Conservation (phyloP, 2,888 invertebrate species). For the Sycophila texana region DNA sequence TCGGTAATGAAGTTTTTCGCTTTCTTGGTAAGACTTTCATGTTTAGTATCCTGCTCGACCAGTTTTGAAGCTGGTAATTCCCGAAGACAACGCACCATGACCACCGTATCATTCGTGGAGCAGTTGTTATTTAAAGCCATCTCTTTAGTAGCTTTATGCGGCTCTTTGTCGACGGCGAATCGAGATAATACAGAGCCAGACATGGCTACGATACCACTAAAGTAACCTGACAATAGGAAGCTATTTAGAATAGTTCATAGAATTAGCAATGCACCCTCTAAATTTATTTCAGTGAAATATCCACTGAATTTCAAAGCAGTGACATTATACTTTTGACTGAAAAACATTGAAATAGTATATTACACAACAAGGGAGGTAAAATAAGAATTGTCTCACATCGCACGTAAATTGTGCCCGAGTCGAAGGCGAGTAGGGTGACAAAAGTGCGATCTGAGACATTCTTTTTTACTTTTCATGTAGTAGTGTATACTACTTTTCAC, state of each 20-base stretch:
- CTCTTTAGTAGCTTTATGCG: conserved; percentile 79
- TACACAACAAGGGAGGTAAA: too few relatives aligned
- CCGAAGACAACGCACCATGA: conserved; percentile 83
- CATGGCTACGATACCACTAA: conserved; percentile 83
- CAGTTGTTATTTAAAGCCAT: conserved; percentile 82
- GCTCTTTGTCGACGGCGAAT: conserved; percentile 82
- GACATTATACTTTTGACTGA: too few relatives aligned
- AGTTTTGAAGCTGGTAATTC: conserved; percentile 74
- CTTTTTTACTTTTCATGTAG: too few relatives aligned
- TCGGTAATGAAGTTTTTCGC: conserved; percentile 78
- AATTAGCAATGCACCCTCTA: not conserved
- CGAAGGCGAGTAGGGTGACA: too few relatives aligned
- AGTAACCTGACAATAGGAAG: conserved; percentile 68
- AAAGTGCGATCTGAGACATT: too few relatives aligned
- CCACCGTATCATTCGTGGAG: conserved; percentile 78
- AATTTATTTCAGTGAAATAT: too few relatives aligned
- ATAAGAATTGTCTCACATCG: too few relatives aligned
- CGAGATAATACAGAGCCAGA: conserved; percentile 86
- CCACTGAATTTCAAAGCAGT: too few relatives aligned
- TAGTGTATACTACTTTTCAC: too few relatives aligned
- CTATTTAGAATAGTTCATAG: not conserved
- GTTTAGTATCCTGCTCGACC: conserved; percentile 79
- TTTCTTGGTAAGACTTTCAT: conserved; percentile 76
- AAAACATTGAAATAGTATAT: too few relatives aligned
- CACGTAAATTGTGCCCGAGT: too few relatives aligned